Conservation (phyloP, 1,140 invertebrate genomes). For the Aleiodes sp. region DNA sequence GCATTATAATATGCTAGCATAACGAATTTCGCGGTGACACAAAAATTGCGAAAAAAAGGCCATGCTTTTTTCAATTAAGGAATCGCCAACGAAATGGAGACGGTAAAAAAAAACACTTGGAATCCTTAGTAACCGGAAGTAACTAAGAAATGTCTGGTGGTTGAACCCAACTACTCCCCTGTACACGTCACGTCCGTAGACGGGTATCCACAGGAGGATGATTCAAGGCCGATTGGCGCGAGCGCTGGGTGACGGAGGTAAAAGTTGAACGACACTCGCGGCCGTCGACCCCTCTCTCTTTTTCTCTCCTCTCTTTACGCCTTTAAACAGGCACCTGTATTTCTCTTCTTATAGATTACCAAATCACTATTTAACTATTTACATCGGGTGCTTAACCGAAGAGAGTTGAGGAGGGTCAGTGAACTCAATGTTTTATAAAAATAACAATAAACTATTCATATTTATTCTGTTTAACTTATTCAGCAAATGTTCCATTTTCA, state of each 20-base stretch:
- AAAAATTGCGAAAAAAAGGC: no score
- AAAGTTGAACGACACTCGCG: conserved; percentile 57
- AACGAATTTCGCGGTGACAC: no score
- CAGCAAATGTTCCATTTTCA: no score
- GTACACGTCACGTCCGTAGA: conserved; percentile 44
- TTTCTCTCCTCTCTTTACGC: conserved; percentile 30
- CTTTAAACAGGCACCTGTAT: background rate
- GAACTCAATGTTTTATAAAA: no score
- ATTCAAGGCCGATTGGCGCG: conserved; percentile 55
- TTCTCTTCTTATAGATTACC: background rate
- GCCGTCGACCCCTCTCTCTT: conserved; percentile 54
- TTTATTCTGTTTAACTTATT: no score
- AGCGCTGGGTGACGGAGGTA: conserved; percentile 45
- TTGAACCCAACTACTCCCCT: conserved; percentile 46
- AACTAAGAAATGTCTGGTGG: conserved; percentile 46
- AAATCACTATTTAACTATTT: background rate
- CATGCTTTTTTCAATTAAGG: no score
- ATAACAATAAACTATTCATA: no score
- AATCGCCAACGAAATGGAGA: background rate
- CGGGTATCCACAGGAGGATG: conserved; percentile 44
- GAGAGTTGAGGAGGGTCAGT: background rate
- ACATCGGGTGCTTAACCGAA: background rate
- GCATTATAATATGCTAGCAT: no score
- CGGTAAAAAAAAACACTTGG: background rate
- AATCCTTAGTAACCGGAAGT: conserved; percentile 47